Evolutionary conservation across 1,140 invertebrate genomes (phyloP).

Genomic region (Bombus superbus): DNA sequence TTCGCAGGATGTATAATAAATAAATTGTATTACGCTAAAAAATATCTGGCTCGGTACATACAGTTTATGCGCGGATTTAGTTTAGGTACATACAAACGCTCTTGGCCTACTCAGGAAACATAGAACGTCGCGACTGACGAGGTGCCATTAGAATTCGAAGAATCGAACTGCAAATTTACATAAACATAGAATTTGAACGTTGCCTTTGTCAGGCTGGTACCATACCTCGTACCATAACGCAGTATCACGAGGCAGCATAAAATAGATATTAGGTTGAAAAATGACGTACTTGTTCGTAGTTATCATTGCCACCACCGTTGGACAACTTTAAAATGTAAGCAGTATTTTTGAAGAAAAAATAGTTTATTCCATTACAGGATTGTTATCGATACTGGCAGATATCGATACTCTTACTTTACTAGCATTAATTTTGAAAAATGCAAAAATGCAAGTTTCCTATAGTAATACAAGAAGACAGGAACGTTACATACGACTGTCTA

Average conservation of each 20-base stretch:
- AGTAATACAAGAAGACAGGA: background rate
- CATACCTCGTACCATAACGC: too few species aligned
- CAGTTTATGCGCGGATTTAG: slow-evolving; percentile 51
- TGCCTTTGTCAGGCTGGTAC: too few species aligned
- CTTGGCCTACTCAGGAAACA: slow-evolving; percentile 55
- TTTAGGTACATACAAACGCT: slow-evolving; percentile 68
- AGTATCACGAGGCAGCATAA: too few species aligned
- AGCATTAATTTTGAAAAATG: background rate
- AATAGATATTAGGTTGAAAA: background rate
- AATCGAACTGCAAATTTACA: background rate
- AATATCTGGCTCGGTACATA: slow-evolving; percentile 70
- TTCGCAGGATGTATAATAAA: slow-evolving; percentile 65
- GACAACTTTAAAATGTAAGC: too few species aligned
- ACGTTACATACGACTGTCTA: background rate
- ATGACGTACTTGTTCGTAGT: too few species aligned
- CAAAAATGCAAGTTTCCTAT: background rate
- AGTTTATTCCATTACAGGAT: background rate
- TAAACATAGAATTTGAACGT: too few species aligned
- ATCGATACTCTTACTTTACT: background rate
- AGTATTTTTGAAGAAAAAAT: too few species aligned
- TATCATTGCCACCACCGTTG: background rate
- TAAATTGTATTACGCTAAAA: slow-evolving; percentile 71
- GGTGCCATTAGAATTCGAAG: background rate
- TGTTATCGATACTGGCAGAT: background rate
- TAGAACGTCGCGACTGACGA: slow-evolving; percentile 27